Base-by-base conservation (phyloP, 2,888 invertebrate species). In the Thereva unica region DNA sequence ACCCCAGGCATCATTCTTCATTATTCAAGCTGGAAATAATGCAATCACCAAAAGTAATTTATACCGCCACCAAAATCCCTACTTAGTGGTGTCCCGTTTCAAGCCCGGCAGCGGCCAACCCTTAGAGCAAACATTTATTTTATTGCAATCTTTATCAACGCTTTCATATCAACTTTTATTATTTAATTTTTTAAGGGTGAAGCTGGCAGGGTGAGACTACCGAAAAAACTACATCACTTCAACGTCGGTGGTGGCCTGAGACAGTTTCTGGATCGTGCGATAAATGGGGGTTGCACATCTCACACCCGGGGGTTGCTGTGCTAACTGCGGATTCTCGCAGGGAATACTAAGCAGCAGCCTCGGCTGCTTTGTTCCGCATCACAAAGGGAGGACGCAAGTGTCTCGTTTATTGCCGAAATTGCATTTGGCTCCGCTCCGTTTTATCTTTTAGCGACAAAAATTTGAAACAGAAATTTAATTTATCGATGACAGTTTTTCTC, bases 401-500 rank as follows among this genome's bases (percentile, higher is more conserved):
- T 41, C 61, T 50, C 61, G 50, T 50, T 61, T 61, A 61, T 61
- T 50, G 50, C 61, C 50, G 40, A 61, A 61, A 61, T 61, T 61
- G 61, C 61, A 61, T 61, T 61, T 61, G 23, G 50, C 61, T 61
- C 49, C 50, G 10, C 59, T 50, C 12, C 61, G 41, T 42, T 61
- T 61, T 61, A 61, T 61, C 61, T 61, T 40, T 41, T 12, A 50
- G 40, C 50, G 49, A 61, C 61, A 50, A 61, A 23, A 61, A 61
- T 61, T 61, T 61, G 61, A 61, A 61, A 61, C 61, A 50, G 61
- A 61, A 50, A 61, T 61, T 61, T 34, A 61, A 61, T 61, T 61
- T 61, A 61, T 61, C 61, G 41, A 41, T 42, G 61, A 61, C 61
- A 61, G 59, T 61, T 61, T 61, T 61, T 61, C 61, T 61, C 40